Base-by-base conservation (phyloP, 2,888 invertebrate genomes). In the Nycteola revayana region DNA sequence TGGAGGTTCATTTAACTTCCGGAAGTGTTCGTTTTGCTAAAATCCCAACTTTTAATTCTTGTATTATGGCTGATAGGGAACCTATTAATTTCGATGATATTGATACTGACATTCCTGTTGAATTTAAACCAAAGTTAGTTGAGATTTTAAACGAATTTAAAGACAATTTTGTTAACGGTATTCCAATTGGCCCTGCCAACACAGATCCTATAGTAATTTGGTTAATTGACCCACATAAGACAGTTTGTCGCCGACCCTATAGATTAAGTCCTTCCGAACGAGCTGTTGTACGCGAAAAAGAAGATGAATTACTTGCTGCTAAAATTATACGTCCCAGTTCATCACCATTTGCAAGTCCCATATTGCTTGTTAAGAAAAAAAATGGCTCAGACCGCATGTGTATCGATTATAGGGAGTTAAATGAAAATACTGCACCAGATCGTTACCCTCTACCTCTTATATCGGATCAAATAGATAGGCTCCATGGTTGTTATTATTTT, bases 311-410 rank as follows among this genome's bases (percentile, higher is more conserved):
- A 11, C 8, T 14, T 8, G 7, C 7, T 6, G 17, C 10, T 1
- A 24, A 24, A 6, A 30, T 30, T 10, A 30, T 30, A 7, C 10
- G 30, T n/a, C 14, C 10, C 7, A 32, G 32, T 17, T 18, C 7
- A 7, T 32, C 32, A 3, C 32, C 32, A 6, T 32, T 25, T 25
- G 17, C 32, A 8, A 32, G 32, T 10, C 25, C 32, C 6, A 17
- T 17, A n/a, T 23, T 29, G n/a, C 10, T 29, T 10, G 29, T 29
- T 3, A 23, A 29, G 11, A 27, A 27, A 8, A 14, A 18, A 7
- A 11, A 27, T 11, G 27, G 27, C 4, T 10, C 20, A 9, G 28
- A 28, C 22, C n/a, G 27, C 8, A 14, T 27, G 14, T 27, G 18
- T 9, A 9, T 27, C 3, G 27, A 27, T 17, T 27, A 17, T 17